These are phyloP conservation scores for Ophiodon elongatus DNA, from an alignment of 2,113 vertebrate genomes.

Conservation along the genomic window DNA sequence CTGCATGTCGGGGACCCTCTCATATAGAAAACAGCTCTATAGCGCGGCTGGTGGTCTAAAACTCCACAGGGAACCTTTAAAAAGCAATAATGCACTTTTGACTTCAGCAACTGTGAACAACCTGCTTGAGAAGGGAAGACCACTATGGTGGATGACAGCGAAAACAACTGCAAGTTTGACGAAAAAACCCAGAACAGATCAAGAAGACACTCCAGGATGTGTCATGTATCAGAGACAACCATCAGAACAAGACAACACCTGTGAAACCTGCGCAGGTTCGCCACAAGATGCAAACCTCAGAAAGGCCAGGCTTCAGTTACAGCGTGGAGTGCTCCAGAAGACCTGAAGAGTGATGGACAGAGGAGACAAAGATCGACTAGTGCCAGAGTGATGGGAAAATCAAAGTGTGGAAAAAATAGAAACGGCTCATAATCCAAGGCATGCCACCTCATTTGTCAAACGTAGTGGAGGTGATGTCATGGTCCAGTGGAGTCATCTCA, in stretches of 20 bases:
- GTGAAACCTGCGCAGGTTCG: constrained; percentile 1
- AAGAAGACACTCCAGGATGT: neutral
- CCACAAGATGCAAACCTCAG: constrained; percentile 18
- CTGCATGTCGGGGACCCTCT: neutral
- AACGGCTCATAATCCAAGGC: neutral
- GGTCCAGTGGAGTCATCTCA: constrained; percentile 7
- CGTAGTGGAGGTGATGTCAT: constrained; percentile 7
- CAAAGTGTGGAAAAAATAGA: neutral
- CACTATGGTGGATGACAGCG: neutral
- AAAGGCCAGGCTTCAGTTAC: constrained; percentile 5
- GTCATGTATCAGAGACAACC: neutral
- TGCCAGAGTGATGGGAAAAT: constrained; percentile 3
- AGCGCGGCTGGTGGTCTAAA: neutral
- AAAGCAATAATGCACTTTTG: neutral
- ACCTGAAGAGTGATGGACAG: neutral
- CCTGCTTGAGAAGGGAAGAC: neutral
- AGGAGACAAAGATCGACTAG: neutral
- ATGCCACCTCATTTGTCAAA: constrained; percentile 30
- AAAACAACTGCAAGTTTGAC: neutral
- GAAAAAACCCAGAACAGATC: neutral
- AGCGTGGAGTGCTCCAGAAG: neutral
- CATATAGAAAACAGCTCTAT: neutral
- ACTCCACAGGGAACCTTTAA: neutral
- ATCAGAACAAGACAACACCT: constrained; percentile 1
- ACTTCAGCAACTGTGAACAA: neutral